Conservation (phyloP, 2,113 vertebrate species). For the Melanerpes aurifrons region DNA sequence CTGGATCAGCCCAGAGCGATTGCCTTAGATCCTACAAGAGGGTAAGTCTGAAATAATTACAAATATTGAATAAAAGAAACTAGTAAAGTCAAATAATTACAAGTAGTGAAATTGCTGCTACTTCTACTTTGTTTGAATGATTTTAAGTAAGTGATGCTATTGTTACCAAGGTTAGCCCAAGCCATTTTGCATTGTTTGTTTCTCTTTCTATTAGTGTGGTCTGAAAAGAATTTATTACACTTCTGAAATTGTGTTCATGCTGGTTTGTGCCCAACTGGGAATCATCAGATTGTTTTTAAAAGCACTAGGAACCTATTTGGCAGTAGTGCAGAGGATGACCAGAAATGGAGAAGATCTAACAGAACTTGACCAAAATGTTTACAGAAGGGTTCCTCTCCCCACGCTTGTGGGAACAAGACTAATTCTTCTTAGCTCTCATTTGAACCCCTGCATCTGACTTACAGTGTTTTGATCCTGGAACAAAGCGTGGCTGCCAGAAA, state of each 20-base stretch:
- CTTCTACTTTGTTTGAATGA: neutral
- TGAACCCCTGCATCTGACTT: neutral
- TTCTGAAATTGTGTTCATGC: neutral
- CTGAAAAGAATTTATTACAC: neutral
- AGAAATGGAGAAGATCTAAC: neutral
- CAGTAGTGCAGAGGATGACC: neutral
- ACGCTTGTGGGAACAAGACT: neutral
- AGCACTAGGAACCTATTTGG: neutral
- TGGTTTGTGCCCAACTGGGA: neutral
- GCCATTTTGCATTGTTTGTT: neutral
- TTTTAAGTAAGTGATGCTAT: neutral
- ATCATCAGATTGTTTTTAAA: neutral
- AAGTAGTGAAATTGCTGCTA: neutral
- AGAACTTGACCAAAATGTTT: neutral
- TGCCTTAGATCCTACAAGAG: conserved; percentile 91
- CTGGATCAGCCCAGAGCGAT: conserved; percentile 97
- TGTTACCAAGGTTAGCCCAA: neutral
- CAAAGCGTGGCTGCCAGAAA: neutral
- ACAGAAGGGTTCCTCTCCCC: neutral
- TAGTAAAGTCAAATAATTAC: neutral
- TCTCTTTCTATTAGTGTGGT: neutral
- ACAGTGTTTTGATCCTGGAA: neutral
- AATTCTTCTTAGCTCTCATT: neutral
- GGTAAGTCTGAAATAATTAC: conserved; percentile 83
- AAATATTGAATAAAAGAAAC: neutral